phyloP scores from a whole-genome alignment of 2,113 vertebrate species.

The Hippocampus zosterae region DNA sequence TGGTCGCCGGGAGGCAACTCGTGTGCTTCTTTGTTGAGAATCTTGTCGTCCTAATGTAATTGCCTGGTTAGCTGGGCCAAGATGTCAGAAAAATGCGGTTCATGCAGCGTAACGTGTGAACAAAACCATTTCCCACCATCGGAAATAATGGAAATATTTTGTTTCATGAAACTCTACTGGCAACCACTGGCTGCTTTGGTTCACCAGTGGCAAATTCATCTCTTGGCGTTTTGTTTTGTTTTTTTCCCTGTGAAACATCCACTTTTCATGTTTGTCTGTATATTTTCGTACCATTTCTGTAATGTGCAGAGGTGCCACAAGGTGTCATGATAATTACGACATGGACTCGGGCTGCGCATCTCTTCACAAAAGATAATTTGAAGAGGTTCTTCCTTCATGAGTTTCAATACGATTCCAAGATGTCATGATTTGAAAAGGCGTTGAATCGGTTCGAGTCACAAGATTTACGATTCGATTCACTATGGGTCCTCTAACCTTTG shows the following conservation, averaged over 20 bases:
- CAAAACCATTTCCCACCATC: background rate
- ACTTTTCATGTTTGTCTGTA: background rate
- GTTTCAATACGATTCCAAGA: too few relatives aligned
- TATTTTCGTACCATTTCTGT: background rate
- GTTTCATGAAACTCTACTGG: background rate
- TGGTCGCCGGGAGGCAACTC: conserved; percentile 18
- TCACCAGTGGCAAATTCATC: background rate
- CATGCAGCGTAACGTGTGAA: background rate
- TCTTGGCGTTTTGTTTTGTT: too few relatives aligned
- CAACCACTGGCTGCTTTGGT: background rate
- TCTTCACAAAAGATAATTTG: too few relatives aligned
- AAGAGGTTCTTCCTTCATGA: too few relatives aligned
- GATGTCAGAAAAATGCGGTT: background rate
- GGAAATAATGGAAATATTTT: background rate
- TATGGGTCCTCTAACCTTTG: too few relatives aligned
- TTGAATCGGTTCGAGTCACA: too few relatives aligned
- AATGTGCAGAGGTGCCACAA: background rate
- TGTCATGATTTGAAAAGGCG: too few relatives aligned
- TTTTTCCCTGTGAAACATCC: too few relatives aligned
- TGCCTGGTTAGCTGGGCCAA: background rate
- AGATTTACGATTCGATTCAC: too few relatives aligned
- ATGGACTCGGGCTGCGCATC: too few relatives aligned
- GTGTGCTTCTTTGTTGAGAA: conserved; percentile 23
- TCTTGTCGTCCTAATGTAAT: background rate
- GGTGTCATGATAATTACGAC: background rate